Base-by-base conservation (phyloP, 2,888 invertebrate species). In the Entomobrya proxima region DNA sequence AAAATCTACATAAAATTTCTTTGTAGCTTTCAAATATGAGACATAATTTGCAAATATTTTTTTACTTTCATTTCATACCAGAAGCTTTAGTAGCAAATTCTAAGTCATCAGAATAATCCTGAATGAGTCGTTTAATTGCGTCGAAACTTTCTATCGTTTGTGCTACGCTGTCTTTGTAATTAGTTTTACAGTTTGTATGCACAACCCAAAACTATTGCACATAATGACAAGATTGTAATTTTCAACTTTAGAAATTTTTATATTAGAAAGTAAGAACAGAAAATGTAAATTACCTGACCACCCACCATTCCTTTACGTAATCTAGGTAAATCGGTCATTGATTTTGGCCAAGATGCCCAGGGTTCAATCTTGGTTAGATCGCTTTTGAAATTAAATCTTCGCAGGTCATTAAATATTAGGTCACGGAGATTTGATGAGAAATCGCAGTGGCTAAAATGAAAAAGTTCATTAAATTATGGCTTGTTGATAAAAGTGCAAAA, bases 131-230 rank as follows among this genome's bases (percentile, higher is more conserved):
- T 88, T 93, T 93, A 44, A 95, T 94, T 79, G 94, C 93, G 91
- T 95, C 95, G 76, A 95, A 93, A 88, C 95, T 95, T 90, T 95
- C 95, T 76, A 95, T 91, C 0, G 94, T 94, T 32, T 94, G 92
- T 89, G 94, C 94, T 1, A 95, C 94, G 0, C 95, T 94, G 90
- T 95, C 95, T 90, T 94, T 92, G 90, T 94, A 94, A 90, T 95
- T 94, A 0, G 94, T 93, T 27, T 93, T 93, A 90, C 95, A 95
- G 0, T 93, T 93, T 0, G 94, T 94, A 89, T 93, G 94, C 0
- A 94, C 93, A 0, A 93, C 93, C 94, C 94, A 94, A 90, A 94
- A 94, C 94, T 94, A 92, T n/a, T 18, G 35, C 11, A 61, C 37
- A 27, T 7, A 6, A n/a, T n/a, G n/a, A n/a, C n/a, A n/a, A n/a